Evolutionary conservation across 2,113 vertebrate species (phyloP), one percentile per base, ranked within the genome.

Genomic region (Burhinus oedicnemus): DNA sequence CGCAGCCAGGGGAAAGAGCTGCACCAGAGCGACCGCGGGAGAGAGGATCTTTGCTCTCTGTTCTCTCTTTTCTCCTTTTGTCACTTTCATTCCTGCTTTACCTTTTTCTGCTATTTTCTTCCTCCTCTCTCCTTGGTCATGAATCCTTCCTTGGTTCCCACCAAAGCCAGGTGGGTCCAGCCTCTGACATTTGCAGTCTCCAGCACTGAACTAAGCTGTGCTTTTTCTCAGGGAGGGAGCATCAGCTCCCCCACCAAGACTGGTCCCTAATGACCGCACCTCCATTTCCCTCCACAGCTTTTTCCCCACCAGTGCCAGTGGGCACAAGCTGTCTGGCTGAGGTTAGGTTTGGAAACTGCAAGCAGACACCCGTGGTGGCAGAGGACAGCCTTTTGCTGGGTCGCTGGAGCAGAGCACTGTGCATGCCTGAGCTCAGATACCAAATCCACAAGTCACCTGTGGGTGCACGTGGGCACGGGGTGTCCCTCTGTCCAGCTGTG

Each of bases 391-490:
- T 80, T 71, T 32, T 52, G 44, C 36, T 79, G 69, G 42, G 9
- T 54, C 15, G 0, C 61, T 54, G 71, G 42, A 68, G 44, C 45
- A 49, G 12, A 65, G 78, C 4, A 0, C 74, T 30, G 60, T 25
- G 64, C 36, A 7, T 21, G 19, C 9, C 68, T 42, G 32, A 89
- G 64, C 26, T 87, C 57, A 6, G 5, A 12, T 18, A 30, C 8
- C 49, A 85, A 64, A 52, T 22, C 20, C 51, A 34, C 0, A n/a
- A n/a, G 23, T 40, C 45, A 18, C 32, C 22, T 2, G 0, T 45
- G 47, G 76, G n/a, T 64, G 21, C 52, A 30, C 4, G 6, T 4
- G 26, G 34, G 26, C 34, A 49, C 0, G 0, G 20, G 8, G 3
- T 5, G 0, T 45, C 51, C 27, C 25, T 70, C 71, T 83, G 42